Percentiles rank a stretch among this genome's conserved stretches.
phyloP scores from a whole-genome alignment of 2,797 vertebrate genomes.

The Podargus strigoides region DNA sequence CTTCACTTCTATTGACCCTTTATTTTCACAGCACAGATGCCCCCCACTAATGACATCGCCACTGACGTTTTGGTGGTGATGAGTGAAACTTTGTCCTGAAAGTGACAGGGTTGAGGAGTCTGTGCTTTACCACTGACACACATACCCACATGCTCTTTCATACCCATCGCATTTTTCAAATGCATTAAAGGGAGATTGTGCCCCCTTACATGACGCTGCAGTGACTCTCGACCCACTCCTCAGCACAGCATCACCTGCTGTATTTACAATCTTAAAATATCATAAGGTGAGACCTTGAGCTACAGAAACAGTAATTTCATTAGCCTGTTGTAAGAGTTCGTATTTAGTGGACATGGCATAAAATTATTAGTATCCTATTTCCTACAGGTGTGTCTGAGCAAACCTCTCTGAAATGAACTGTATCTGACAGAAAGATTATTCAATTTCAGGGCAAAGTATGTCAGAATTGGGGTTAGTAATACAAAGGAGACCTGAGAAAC shows the following conservation, averaged over 20 bases:
- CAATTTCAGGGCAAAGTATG: background rate
- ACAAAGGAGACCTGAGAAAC: background rate
- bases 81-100: background rate
- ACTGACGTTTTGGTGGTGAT: conserved; percentile 64
- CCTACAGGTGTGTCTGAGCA: background rate
- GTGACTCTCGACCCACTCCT: background rate
- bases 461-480: background rate
- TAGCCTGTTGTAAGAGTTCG: background rate
- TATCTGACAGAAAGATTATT: background rate
- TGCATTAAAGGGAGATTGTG: background rate
- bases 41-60: conserved; percentile 25
- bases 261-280: background rate
- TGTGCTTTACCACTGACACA: background rate
- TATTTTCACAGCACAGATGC: conserved; percentile 26
- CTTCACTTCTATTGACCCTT: background rate
- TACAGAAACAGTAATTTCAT: background rate
- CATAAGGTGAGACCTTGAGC: background rate
- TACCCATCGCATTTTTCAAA: background rate
- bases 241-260: background rate
- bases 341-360: background rate
- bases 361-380: background rate
- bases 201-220: background rate
- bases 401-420: background rate
- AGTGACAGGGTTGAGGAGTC: background rate
- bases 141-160: background rate